Conservation (phyloP, 1,140 invertebrate species). For the Antheraea mylitta region DNA sequence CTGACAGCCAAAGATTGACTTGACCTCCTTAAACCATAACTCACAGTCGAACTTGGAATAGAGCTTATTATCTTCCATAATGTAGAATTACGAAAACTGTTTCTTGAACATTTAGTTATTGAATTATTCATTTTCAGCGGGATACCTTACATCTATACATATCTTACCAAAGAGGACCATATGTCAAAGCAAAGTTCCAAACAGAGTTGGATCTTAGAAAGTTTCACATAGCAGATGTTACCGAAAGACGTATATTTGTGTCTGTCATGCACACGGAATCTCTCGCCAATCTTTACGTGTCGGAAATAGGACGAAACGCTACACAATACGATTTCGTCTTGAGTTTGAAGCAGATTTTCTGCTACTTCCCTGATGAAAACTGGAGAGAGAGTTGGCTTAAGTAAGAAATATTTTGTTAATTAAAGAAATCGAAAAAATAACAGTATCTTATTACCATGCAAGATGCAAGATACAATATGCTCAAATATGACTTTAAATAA, state of each 20-base stretch:
- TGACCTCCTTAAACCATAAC: too few relatives aligned
- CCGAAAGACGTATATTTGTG: slow-evolving; percentile 88
- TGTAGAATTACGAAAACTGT: too few relatives aligned
- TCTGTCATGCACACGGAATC: slow-evolving; percentile 89
- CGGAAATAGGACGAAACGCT: slow-evolving; percentile 81
- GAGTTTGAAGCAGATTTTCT: slow-evolving; percentile 90
- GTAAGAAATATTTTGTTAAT: too few relatives aligned
- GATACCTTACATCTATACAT: slow-evolving; percentile 20
- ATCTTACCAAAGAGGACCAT: slow-evolving; percentile 59
- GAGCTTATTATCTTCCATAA: too few relatives aligned
- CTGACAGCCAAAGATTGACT: too few relatives aligned
- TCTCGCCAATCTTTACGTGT: slow-evolving; percentile 89
- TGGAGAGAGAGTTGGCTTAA: slow-evolving; percentile 89
- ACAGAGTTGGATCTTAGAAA: slow-evolving; percentile 82
- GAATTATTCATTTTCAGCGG: slow-evolving; percentile 75
- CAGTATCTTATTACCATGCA: too few relatives aligned
- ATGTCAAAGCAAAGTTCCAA: slow-evolving; percentile 87
- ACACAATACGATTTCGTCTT: slow-evolving; percentile 84
- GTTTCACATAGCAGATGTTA: slow-evolving; percentile 55
- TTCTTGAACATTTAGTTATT: too few relatives aligned
- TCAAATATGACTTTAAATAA: slow-evolving; percentile 10
- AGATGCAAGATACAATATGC: too few relatives aligned
- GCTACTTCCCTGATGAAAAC: slow-evolving; percentile 89
- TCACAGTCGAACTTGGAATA: too few relatives aligned
- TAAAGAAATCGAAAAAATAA: too few relatives aligned